These are phyloP conservation scores for Brachionus rubens DNA, from an alignment of 1,140 invertebrate genomes.

Conservation along the genomic window DNA sequence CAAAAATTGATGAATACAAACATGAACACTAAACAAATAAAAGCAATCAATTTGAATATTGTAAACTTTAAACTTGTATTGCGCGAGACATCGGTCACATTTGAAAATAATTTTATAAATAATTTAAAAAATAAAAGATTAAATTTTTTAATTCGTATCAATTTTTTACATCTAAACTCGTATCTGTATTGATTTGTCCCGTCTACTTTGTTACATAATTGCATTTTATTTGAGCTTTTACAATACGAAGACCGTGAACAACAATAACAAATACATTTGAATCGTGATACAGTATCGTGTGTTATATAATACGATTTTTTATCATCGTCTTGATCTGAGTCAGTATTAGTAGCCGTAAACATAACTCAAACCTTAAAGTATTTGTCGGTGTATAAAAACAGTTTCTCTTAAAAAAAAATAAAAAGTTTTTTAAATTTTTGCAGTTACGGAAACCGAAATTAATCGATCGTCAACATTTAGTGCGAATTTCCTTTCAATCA, in stretches of 20 bases:
- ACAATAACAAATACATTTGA: constrained; percentile 12
- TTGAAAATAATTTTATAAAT: background rate
- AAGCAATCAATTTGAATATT: background rate
- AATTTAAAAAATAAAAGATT: constrained; percentile 9
- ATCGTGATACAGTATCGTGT: too few species aligned
- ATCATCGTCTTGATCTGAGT: too few species aligned
- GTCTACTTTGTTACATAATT: background rate
- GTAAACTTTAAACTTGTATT: background rate
- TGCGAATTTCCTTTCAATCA: too few species aligned
- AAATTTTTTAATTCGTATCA: background rate
- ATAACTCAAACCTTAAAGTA: too few species aligned
- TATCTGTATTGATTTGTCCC: background rate
- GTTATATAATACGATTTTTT: too few species aligned
- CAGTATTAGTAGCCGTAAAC: too few species aligned
- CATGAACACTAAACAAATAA: background rate
- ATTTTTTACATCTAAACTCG: background rate
- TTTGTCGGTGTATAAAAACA: too few species aligned
- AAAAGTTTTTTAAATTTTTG: too few species aligned
- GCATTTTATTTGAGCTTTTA: background rate
- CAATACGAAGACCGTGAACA: constrained; percentile 9
- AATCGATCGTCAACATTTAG: too few species aligned
- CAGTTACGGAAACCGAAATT: too few species aligned
- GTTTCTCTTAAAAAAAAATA: too few species aligned
- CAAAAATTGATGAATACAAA: background rate
- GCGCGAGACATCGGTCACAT: background rate